phyloP scores from a whole-genome alignment of 2,797 vertebrate genomes.

The Neomorphus geoffroyi region DNA sequence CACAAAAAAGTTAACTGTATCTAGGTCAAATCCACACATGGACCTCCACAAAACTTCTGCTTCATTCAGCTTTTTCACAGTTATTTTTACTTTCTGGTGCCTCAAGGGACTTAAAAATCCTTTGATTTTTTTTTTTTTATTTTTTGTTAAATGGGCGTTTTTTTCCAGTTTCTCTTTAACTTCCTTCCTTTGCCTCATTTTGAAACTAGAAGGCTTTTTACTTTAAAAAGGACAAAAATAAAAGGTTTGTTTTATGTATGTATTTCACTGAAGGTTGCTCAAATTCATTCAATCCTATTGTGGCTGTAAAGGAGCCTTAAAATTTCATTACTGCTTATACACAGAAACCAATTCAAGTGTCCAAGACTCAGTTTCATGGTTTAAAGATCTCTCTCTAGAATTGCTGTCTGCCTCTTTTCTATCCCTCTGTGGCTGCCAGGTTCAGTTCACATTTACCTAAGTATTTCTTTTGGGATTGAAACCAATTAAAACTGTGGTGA shows the following conservation, averaged over 20 bases:
- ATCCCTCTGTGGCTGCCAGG: background rate
- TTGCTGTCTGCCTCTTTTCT: background rate
- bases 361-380: background rate
- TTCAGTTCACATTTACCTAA: background rate
- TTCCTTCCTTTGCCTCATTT: background rate
- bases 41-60: constrained; percentile 28
- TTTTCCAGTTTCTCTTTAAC: background rate
- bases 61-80: constrained; percentile 59
- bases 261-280: background rate
- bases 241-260: background rate
- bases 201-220: background rate
- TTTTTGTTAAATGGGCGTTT: background rate
- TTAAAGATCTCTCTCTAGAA: background rate
- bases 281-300: background rate
- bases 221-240: background rate
- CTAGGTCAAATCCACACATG: constrained; percentile 31
- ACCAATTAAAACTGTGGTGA: constrained; percentile 7
- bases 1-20: constrained; percentile 16
- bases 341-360: background rate
- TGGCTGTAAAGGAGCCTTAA: background rate
- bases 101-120: background rate
- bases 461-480: background rate
- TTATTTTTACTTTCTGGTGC: constrained; percentile 7
- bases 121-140: background rate
- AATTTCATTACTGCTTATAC: background rate